A percentile compares a stretch with the other conserved stretches of the same genome.
Evolutionary conservation across 2,113 vertebrate species (phyloP).

Genomic region (Phaethornis superciliosus): DNA sequence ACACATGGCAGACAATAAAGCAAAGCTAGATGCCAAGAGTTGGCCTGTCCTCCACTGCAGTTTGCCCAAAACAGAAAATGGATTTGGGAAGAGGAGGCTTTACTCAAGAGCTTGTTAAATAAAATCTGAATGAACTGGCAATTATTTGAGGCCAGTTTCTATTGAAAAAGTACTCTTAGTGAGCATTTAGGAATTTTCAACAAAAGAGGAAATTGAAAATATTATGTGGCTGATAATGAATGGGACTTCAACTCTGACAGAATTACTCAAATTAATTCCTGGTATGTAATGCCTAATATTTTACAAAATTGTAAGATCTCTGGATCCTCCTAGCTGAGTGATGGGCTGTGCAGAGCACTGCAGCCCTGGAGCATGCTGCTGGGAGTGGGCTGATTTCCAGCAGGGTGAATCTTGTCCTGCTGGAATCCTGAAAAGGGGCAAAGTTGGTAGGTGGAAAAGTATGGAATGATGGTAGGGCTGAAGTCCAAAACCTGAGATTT

Average conservation of each 20-base stretch:
- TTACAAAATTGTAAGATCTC: neutral
- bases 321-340: neutral
- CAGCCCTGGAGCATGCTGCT: neutral
- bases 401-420: neutral
- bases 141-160: neutral
- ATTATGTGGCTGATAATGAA: neutral
- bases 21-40: neutral
- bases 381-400: neutral
- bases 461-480: accelerated
- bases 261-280: neutral
- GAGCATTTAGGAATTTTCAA: constrained; percentile 1
- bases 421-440: neutral
- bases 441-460: no score
- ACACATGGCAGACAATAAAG: neutral
- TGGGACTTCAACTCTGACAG: neutral
- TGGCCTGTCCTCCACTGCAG: neutral
- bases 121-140: neutral
- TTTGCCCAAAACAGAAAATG: neutral
- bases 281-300: neutral
- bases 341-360: neutral
- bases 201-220: neutral
- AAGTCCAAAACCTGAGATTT: neutral
- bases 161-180: neutral
- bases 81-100: neutral
- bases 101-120: neutral